Base-by-base conservation (phyloP, 2,797 vertebrate species). In the Zenarchopterus dispar region DNA sequence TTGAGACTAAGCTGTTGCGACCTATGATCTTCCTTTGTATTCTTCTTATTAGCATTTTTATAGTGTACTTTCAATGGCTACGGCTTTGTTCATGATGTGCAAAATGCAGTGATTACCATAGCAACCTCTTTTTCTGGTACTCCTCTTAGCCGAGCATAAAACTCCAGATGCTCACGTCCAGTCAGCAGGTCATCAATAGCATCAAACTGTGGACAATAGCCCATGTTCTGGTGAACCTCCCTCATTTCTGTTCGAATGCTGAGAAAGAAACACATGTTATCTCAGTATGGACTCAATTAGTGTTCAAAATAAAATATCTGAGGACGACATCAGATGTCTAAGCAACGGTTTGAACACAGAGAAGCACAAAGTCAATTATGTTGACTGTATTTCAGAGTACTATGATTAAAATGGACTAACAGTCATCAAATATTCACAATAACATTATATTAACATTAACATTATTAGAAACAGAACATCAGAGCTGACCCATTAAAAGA, bases 151-250 rank as follows among this genome's bases (percentile, higher is more conserved):
- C 96, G 93, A 0, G 96, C 96, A 10, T 98, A 99, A 78, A 99
- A 96, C 75, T 99, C 95, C 89, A 99, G 91, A 23, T 99, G 98
- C 69, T 99, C 98, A 70, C 93, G 91, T 22, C 97, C 98, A 0
- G 95, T 99, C 73, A 99, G 88, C 39, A 99, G 93, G n/a, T 99
- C 96, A 9, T 97, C 91, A 21, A 99, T 91, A 47, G 96, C 98
- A 70, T 99, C 98, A 3, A 99, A 99, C 91, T 99, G 97, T 8
- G 98, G 98, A 75, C 97, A 99, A 24, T 99, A 99, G 18, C 97
- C 97, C 96, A 97, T 92, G 85, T 96, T 97, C 92, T 96, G 96
- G 84, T 98, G 96, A 7, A 97, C 97, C 33, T 94, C 88, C 0
- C 93, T 90, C 91, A 98, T 97, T 65, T 97, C 89, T 23, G 95